Conservation (phyloP, 2,797 vertebrate species). For the Lepilemur septentrionalis region DNA sequence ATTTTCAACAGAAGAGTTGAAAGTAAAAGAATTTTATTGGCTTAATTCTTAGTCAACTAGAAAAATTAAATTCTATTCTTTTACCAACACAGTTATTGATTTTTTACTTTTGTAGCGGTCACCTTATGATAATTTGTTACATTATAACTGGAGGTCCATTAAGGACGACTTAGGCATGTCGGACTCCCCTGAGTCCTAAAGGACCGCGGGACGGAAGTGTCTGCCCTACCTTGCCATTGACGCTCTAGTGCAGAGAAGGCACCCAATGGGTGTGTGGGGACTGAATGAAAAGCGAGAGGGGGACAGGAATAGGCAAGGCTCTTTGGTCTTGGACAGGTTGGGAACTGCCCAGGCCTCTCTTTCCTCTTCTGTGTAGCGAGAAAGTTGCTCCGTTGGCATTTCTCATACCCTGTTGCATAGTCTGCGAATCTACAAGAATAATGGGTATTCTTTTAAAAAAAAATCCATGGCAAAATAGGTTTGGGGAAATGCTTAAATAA, state of each 20-base stretch:
- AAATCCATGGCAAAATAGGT: not conserved
- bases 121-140: not conserved
- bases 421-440: not conserved
- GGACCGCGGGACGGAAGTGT: fast-evolving
- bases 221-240: not conserved
- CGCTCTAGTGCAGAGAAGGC: fast-evolving
- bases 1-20: not conserved
- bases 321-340: not conserved
- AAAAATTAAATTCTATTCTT: not conserved
- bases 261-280: fast-evolving
- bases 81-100: not conserved
- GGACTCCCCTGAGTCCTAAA: not conserved
- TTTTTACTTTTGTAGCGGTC: not conserved
- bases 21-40: not conserved
- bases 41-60: not conserved
- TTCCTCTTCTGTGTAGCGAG: not conserved
- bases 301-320: not conserved
- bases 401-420: not conserved
- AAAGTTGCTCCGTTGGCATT: not conserved
- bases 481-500: not conserved
- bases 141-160: not conserved
- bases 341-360: not conserved
- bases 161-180: not conserved
- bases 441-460: not conserved
- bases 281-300: fast-evolving